These are phyloP conservation scores for Zonitis immaculata DNA, from an alignment of 2,888 invertebrate species.

Conservation along the genomic window DNA sequence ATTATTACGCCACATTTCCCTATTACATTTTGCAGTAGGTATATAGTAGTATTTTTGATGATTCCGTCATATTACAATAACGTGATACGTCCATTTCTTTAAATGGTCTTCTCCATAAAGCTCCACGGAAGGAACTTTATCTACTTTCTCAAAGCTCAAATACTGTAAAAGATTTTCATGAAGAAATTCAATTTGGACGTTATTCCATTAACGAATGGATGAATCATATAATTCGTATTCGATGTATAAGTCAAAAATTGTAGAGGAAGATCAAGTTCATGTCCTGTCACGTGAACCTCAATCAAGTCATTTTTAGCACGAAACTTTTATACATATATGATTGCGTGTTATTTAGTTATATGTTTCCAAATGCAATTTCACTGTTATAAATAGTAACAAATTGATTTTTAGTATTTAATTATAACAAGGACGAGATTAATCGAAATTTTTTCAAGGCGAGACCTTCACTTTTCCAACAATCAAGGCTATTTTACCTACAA, in stretches of 20 bases:
- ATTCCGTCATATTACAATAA: background rate
- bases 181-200: too few relatives aligned
- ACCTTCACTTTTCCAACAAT: background rate
- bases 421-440: background rate
- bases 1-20: background rate
- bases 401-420: background rate
- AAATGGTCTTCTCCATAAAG: background rate
- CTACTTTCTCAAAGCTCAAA: too few relatives aligned
- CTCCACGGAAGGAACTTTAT: background rate
- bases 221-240: too few relatives aligned
- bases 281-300: background rate
- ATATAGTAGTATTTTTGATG: background rate
- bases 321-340: background rate
- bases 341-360: background rate
- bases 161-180: too few relatives aligned
- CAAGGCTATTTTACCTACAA: background rate
- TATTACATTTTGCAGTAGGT: conserved; percentile 3
- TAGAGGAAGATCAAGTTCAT: background rate
- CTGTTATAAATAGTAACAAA: background rate
- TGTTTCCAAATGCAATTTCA: background rate
- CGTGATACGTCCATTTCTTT: background rate
- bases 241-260: background rate
- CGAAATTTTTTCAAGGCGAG: background rate
- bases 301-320: background rate
- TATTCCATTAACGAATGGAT: too few relatives aligned